These are phyloP conservation scores for Leptinotarsa undecemlineata DNA, from an alignment of 1,140 invertebrate genomes.

Conservation along the genomic window DNA sequence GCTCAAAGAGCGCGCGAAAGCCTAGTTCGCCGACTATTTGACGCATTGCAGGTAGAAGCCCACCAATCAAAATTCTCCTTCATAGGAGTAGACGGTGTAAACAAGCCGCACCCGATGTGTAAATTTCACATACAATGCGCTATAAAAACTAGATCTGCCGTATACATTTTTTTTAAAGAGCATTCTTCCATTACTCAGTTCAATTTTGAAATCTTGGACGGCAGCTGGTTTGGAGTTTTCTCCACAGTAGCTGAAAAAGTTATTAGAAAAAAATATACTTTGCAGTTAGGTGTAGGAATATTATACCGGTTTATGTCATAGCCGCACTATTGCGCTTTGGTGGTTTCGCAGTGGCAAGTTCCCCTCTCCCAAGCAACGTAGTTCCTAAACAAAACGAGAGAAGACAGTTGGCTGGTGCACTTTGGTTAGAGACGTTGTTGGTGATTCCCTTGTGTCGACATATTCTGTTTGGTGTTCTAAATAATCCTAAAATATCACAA, in stretches of 20 bases:
- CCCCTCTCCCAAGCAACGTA: slow-evolving; percentile 33
- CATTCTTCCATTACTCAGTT: background rate
- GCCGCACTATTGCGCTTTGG: slow-evolving; percentile 52
- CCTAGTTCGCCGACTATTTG: slow-evolving; percentile 57
- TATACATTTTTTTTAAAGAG: slow-evolving; percentile 37
- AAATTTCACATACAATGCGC: slow-evolving; percentile 59
- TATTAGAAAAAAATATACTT: background rate
- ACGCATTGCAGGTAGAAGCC: slow-evolving; percentile 81
- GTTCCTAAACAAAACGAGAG: slow-evolving; percentile 51
- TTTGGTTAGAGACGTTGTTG: slow-evolving; percentile 60
- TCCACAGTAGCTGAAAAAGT: background rate
- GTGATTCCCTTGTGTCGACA: slow-evolving; percentile 50
- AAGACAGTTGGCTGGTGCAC: slow-evolving; percentile 62
- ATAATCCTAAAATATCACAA: slow-evolving; percentile 57
- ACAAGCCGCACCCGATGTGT: slow-evolving; percentile 67
- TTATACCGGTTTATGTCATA: slow-evolving; percentile 50
- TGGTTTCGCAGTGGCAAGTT: slow-evolving; percentile 39
- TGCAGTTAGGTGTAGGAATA: slow-evolving; percentile 33
- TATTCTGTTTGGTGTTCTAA: slow-evolving; percentile 42
- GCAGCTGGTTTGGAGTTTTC: background rate
- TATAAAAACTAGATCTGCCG: slow-evolving; percentile 60
- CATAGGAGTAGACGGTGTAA: slow-evolving; percentile 60
- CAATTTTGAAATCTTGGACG: background rate
- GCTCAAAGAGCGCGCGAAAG: slow-evolving; percentile 47
- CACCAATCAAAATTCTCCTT: slow-evolving; percentile 66